Percentiles rank a stretch among this genome's conserved stretches.
Evolutionary conservation across 2,113 vertebrate species (phyloP).

Genomic region (Mus spicilegus): DNA sequence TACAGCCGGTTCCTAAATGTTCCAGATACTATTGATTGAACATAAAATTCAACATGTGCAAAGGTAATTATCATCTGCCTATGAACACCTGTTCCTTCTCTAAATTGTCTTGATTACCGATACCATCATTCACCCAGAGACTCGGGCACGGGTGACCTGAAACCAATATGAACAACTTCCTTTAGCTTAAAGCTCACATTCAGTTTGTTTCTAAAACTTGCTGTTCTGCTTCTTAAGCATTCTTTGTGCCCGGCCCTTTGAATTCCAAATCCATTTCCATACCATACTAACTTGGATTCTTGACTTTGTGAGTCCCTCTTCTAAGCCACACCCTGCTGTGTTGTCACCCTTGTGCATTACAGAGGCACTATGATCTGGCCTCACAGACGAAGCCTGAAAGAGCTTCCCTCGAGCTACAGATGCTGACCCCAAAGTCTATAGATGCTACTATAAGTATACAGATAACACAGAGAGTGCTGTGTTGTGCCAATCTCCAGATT

Average conservation of each 20-base stretch:
- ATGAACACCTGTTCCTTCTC: slow-evolving; percentile 34
- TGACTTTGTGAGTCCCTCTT: neutral
- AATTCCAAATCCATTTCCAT: neutral
- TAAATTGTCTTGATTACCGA: slow-evolving; percentile 60
- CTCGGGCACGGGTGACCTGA: neutral
- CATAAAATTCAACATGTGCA: slow-evolving; percentile 31
- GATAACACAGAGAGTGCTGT: neutral
- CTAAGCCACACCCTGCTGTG: neutral
- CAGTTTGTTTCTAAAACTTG: slow-evolving; percentile 19
- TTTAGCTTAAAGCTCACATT: neutral
- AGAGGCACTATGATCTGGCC: neutral
- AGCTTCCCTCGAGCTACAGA: neutral
- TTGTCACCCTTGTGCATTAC: neutral
- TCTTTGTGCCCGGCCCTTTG: slow-evolving; percentile 18
- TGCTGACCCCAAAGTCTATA: neutral
- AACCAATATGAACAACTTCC: slow-evolving; percentile 32
- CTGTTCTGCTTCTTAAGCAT: slow-evolving; percentile 2
- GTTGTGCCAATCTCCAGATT: slow-evolving; percentile 40
- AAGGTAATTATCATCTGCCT: slow-evolving; percentile 42
- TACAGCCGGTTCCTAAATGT: slow-evolving; percentile 5
- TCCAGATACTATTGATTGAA: slow-evolving; percentile 35
- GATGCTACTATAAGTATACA: neutral
- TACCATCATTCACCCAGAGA: neutral
- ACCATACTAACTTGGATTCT: neutral
- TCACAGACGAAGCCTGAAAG: neutral